Evolutionary conservation across 37 sponge, comb jelly and placozoan species (phyloP).

Genomic region (Spongilla lacustris): DNA sequence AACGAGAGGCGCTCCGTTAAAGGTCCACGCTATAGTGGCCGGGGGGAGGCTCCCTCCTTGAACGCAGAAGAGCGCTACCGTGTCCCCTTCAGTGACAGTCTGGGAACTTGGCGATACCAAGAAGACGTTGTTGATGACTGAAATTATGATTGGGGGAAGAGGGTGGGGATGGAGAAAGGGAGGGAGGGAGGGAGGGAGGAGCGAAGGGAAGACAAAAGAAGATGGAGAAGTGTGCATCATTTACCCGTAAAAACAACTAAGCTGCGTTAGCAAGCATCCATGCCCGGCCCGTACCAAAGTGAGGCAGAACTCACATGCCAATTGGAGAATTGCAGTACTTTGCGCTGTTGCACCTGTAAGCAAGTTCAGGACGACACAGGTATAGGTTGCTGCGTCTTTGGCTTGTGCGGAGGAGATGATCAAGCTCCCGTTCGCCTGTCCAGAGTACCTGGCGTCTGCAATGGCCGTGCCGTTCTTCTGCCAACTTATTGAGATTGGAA

Average conservation of each 20-base stretch:
- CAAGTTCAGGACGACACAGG: conserved; percentile 50
- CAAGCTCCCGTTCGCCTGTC: conserved; percentile 35
- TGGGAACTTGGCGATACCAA: conserved; percentile 38
- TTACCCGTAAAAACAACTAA: no score
- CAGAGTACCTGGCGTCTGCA: conserved; percentile 13
- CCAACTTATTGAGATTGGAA: conserved; percentile 52
- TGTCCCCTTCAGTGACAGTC: conserved; percentile 31
- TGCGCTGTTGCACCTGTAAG: not conserved
- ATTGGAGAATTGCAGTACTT: conserved; percentile 43
- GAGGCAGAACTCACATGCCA: conserved; percentile 76
- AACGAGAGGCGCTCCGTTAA: conserved; percentile 7
- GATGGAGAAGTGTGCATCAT: no score
- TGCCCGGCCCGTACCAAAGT: no score
- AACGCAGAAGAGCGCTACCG: conserved; percentile 53
- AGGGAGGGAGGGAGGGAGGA: not conserved
- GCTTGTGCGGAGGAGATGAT: conserved; percentile 33
- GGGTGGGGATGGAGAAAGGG: not conserved
- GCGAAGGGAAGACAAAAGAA: no score
- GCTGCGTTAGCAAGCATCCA: no score
- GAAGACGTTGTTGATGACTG: conserved; percentile 45
- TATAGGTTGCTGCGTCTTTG: conserved; percentile 54
- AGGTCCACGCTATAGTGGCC: conserved; percentile 53
- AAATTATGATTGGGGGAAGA: no score
- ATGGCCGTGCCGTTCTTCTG: conserved; percentile 15
- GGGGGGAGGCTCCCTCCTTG: conserved; percentile 69